phyloP scores from a whole-genome alignment of 2,888 invertebrate genomes.

The Hetaerina titia region DNA sequence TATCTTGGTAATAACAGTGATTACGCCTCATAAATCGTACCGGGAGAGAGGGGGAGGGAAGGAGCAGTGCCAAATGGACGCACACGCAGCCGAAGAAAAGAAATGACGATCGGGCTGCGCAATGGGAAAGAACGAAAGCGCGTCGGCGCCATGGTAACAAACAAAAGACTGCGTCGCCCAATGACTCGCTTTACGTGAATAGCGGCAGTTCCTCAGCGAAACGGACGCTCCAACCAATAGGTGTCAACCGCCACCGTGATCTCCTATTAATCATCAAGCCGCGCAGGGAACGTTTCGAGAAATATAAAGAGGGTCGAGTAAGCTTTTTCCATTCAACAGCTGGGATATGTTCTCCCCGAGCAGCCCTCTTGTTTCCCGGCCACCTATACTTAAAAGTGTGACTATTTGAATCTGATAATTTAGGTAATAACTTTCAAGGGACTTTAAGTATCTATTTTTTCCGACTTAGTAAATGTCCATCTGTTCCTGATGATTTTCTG shows the following conservation, averaged over 20 bases:
- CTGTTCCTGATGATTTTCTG: too few relatives aligned
- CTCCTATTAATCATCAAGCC: slow-evolving; percentile 20
- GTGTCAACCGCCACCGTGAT: slow-evolving; percentile 7
- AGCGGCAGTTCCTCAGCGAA: slow-evolving; percentile 22
- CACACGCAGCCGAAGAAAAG: slow-evolving; percentile 56
- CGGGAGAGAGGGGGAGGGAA: neutral
- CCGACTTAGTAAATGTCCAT: too few relatives aligned
- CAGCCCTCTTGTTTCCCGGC: neutral
- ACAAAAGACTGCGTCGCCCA: slow-evolving; percentile 42
- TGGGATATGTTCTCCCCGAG: neutral
- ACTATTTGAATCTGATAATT: neutral
- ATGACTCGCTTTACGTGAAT: slow-evolving; percentile 41
- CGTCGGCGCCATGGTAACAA: slow-evolving; percentile 32
- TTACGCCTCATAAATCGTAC: slow-evolving; percentile 66
- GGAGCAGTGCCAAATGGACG: slow-evolving; percentile 54
- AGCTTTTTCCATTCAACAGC: slow-evolving; percentile 20
- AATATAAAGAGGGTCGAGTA: slow-evolving; percentile 10
- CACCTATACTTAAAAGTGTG: neutral
- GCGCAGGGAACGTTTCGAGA: neutral
- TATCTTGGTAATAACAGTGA: slow-evolving; percentile 64
- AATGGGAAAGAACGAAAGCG: neutral
- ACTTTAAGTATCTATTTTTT: neutral
- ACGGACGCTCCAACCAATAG: slow-evolving; percentile 22
- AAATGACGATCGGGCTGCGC: slow-evolving; percentile 36
- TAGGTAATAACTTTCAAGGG: neutral